phyloP scores from a whole-genome alignment of 2,113 vertebrate species.

The human region GRCh38 chr15:94671501-94672000 shows the following conservation, averaged over 20 bases:
- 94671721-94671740: background rate
- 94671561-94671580: background rate
- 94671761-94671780: background rate
- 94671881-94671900: background rate
- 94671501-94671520: background rate
- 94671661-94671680: fast-evolving
- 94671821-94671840: background rate
- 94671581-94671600: background rate
- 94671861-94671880: background rate
- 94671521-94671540: background rate
- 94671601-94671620: background rate
- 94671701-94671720: background rate
- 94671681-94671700: background rate
- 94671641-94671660: background rate
- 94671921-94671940: slow-evolving; percentile 74
- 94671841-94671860: background rate
- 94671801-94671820: background rate
- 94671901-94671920: slow-evolving; percentile 14
- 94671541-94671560: slow-evolving; percentile 12
- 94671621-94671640: background rate
- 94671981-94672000: slow-evolving; percentile 58
- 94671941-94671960: slow-evolving; percentile 47
- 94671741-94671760: too few relatives aligned
- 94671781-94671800: slow-evolving; percentile 9
- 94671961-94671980: slow-evolving; percentile 50